Base-by-base conservation (phyloP, 2,888 invertebrate species). In the Acanthosepion lycidas region DNA sequence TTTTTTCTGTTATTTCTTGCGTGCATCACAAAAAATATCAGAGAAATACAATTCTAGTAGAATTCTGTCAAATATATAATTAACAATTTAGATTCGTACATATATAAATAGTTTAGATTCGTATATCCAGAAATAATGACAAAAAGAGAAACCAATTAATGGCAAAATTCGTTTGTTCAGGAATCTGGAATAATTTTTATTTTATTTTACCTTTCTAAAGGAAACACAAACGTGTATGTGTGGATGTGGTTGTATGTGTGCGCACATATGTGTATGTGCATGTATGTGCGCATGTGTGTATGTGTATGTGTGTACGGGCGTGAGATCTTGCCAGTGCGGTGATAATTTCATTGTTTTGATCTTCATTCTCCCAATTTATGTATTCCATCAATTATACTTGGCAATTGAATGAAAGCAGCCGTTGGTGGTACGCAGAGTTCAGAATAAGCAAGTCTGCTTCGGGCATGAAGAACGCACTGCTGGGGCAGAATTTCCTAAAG, bases 331-430 rank as follows among this genome's bases (percentile, higher is more conserved):
- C 48, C 33, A 3, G 49, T 6, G 92, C 51, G 48, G 26, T 93
- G 53, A n/a, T 93, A 93, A 53, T 49, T 92, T 49, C 49, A 93
- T 93, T 93, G 93, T 93, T 93, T 93, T 93, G n/a, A 51, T 49
- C 20, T 93, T 93, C 53, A 93, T 93, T 93, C 93, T 93, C 53
- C 49, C 53, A 53, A 53, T 53, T n/a, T 51, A 53, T 93, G 51
- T 51, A 23, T 26, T 53, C 53, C 33, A 53, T 53, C 93, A 93
- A 93, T 93, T 93, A 53, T 53, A 5, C 49, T 33, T 28, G 18
- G 51, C 93, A 93, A 93, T 93, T 93, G 93, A 93, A 93, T 53
- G 93, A 26, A 53, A 49, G 93, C 93, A n/a, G 93, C 53, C 28
- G 33, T 49, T 28, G 93, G 93, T n/a, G 53, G 51, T 53, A 93